Base-by-base conservation (phyloP, 2,797 vertebrate species). In the Tolypeutes matacus region DNA sequence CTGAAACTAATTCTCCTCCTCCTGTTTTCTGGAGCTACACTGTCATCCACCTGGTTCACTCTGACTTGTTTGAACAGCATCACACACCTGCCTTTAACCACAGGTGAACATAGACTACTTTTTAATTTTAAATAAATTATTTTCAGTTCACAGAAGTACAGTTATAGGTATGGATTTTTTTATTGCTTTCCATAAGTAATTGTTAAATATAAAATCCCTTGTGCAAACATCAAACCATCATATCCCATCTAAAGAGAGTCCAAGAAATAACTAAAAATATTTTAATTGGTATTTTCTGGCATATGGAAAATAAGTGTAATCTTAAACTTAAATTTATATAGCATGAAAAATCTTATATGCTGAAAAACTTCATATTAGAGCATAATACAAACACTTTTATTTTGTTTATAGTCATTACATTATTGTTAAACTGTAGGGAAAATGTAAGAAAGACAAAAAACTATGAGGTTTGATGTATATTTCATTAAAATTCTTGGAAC, bases 1-100 rank as follows among this genome's bases (percentile, higher is more conserved):
- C 98, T 99, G 98, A 99, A 99, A 98, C 98, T 99, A 89, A 99
- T 99, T 96, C 98, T 99, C 94, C 99, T 99, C 96, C 98, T 99
- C 97, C 99, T 99, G 98, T 98, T 99, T 95, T 99, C 99, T 15
- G 99, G 99, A 93, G 99, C 99, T 80, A 99, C 99, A 0, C 98
- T 99, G 53, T 98, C 99, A 53, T 99, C 99, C 72, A 99, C 99
- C 1, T 99, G 99, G 99, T 99, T 99, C 97, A 99, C 99, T 23
- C 99, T 99, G 96, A 99, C 99, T 94, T 99, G 99, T 97, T 97
- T 99, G 96, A 99, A 97, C 97, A 98, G 97, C 81, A 97, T 99
- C 97, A 99, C 99, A 81, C 99, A 99, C 97, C 99, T 99, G n/a
- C 99, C 99, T 97, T 98, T 99, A 98, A 99, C 99, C 34, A 98